Evolutionary conservation across 2,113 vertebrate genomes (phyloP).

Genomic region (Dicentrarchus labrax): DNA sequence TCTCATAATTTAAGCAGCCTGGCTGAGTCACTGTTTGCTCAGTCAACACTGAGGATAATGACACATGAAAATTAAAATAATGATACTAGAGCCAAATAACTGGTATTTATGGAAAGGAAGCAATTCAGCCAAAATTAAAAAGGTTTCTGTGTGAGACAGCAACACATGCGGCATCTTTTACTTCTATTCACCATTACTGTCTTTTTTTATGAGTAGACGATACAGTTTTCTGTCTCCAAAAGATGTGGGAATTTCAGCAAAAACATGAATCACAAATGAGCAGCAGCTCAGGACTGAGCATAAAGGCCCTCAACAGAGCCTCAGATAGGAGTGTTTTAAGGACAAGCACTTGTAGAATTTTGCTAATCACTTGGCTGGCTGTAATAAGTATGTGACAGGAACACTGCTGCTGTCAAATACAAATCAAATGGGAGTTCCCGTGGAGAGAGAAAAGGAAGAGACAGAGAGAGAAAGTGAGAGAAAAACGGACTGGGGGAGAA

Average conservation of each 20-base stretch:
- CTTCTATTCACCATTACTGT: background rate
- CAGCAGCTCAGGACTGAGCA: background rate
- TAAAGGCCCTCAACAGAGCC: background rate
- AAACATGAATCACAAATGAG: background rate
- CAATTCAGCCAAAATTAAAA: background rate
- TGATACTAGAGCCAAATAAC: background rate
- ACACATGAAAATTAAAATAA: conserved; percentile 1
- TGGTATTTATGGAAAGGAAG: conserved; percentile 4
- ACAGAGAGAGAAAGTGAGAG: conserved; percentile 1
- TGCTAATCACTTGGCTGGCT: background rate
- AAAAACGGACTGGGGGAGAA: background rate
- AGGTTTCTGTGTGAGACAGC: background rate
- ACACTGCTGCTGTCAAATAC: background rate
- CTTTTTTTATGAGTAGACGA: background rate
- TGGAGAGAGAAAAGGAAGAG: background rate
- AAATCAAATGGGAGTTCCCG: background rate
- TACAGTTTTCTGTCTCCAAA: background rate
- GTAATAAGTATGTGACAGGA: background rate
- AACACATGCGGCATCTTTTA: background rate
- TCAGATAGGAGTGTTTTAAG: background rate
- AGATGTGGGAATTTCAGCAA: background rate
- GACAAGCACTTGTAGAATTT: conserved; percentile 1
- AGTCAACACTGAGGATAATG: background rate
- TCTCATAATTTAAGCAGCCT: background rate
- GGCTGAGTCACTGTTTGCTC: conserved; percentile 1